Base-by-base conservation (phyloP, 1,140 invertebrate species). In the Parasteatoda tepidariorum region DNA sequence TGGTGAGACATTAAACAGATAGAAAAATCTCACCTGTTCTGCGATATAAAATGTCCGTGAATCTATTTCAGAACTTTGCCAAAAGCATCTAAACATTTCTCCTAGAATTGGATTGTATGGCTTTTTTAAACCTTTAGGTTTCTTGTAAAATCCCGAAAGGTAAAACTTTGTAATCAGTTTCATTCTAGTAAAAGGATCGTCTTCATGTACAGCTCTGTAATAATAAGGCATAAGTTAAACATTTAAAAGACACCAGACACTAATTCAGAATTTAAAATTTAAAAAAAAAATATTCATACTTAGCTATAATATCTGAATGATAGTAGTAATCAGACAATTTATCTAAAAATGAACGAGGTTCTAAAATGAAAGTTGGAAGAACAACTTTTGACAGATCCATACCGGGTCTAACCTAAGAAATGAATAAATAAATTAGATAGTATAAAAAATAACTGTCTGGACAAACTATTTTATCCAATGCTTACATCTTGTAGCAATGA, bases 321-420 rank as follows among this genome's bases (percentile, higher is more conserved):
- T 97, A 98, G 89, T 98, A 97, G 57, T 96, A 96, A 90, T 98
- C 96, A 0, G 94, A 93, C 0, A 98, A 90, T 89, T 97, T 98
- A 88, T 98, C 97, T 15, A 98, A 90, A 89, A 98, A 97, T 2
- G 96, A 98, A 74, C 96, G 89, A 22, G 96, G 96, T 88, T 98
- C 97, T 68, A 98, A 86, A 33, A 92, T 92, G 86, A 92, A 92
- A 5, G 91, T 91, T 0, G 96, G 96, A 62, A 98, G 89, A 9
- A 97, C 96, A 33, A 98, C 96, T 90, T 97, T 96, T 67, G 95
- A 97, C n/a, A 98, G 90, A 90, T 98, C 97, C 96, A 98, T 98
- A 24, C 97, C 96, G 24, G 97, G 97, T 28, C 96, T 91, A 28
- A 91, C 86, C 90, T 90, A 41, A 3, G 83, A 84, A 15, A 74